Evolutionary conservation across 2,113 vertebrate species (phyloP).

Genomic region (Indicator maculatus): DNA sequence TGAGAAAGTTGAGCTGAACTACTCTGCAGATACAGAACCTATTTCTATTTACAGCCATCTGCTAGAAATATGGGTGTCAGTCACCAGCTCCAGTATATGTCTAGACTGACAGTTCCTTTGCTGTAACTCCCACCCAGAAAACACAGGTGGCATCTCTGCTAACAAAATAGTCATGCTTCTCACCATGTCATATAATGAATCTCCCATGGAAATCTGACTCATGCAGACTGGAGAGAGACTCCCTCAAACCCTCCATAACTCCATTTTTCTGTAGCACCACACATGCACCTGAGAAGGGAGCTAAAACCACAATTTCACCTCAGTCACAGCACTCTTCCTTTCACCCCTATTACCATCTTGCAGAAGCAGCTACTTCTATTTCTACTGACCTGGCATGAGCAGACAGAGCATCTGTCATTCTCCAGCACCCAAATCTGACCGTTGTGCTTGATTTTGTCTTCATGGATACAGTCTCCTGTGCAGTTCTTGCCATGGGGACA

Average conservation of each 20-base stretch:
- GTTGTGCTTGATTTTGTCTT: constrained; percentile 92
- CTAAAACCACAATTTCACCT: background rate
- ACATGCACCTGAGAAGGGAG: background rate
- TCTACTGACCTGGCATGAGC: constrained; percentile 91
- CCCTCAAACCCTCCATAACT: background rate
- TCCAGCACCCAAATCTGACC: constrained; percentile 99
- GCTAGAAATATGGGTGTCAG: background rate
- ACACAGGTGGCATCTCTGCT: background rate
- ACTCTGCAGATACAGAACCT: background rate
- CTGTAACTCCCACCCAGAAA: background rate
- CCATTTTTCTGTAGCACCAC: background rate
- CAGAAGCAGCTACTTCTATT: background rate
- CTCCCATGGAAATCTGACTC: background rate
- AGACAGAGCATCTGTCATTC: constrained; percentile 94
- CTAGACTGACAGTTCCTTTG: background rate
- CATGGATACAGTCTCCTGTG: constrained; percentile 94
- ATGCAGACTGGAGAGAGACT: background rate
- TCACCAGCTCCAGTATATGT: background rate
- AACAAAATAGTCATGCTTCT: background rate
- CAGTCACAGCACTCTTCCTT: background rate
- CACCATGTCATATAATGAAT: background rate
- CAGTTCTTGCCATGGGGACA: constrained; percentile 98
- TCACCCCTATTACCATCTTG: background rate
- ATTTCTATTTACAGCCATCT: background rate
- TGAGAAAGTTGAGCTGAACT: constrained; percentile 19